A percentile compares a stretch with the other conserved stretches of the same genome.
These are phyloP conservation scores for Periophthalmus magnuspinnatus DNA, from an alignment of 2,797 vertebrate species.

Conservation along the genomic window DNA sequence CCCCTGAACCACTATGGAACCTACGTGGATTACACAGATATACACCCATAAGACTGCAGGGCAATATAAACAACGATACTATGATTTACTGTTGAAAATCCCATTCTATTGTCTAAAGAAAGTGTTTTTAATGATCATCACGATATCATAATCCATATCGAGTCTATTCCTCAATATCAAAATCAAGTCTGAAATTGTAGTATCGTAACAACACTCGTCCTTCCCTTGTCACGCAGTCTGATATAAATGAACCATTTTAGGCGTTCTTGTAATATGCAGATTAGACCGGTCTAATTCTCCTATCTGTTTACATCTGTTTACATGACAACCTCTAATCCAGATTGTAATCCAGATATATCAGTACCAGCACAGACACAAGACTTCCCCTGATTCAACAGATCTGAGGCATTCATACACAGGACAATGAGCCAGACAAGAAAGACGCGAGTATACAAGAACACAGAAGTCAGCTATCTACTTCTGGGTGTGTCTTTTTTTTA, in stretches of 20 bases:
- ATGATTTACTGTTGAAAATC: too few relatives aligned
- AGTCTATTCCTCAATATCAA: too few relatives aligned
- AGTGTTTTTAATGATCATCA: too few relatives aligned
- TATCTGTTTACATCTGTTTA: background rate
- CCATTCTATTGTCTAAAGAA: too few relatives aligned
- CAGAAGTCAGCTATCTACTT: background rate
- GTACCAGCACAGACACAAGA: background rate
- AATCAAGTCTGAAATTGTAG: too few relatives aligned
- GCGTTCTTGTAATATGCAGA: background rate
- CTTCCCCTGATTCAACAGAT: slow-evolving; percentile 1
- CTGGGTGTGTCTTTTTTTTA: background rate
- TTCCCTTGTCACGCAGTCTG: background rate
- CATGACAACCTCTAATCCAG: slow-evolving; percentile 8
- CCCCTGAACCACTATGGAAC: too few relatives aligned
- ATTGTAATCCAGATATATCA: slow-evolving; percentile 7
- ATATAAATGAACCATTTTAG: background rate
- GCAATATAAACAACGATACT: too few relatives aligned
- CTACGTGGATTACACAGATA: too few relatives aligned
- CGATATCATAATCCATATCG: too few relatives aligned
- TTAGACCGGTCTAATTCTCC: background rate
- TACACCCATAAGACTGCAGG: too few relatives aligned
- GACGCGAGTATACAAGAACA: background rate
- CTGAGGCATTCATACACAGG: background rate
- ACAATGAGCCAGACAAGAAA: slow-evolving; percentile 3
- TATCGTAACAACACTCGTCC: too few relatives aligned